Percentiles rank a stretch among this genome's conserved stretches.
Conservation (phyloP, 2,888 invertebrate genomes). For the Orthonychiurus folsomi region DNA sequence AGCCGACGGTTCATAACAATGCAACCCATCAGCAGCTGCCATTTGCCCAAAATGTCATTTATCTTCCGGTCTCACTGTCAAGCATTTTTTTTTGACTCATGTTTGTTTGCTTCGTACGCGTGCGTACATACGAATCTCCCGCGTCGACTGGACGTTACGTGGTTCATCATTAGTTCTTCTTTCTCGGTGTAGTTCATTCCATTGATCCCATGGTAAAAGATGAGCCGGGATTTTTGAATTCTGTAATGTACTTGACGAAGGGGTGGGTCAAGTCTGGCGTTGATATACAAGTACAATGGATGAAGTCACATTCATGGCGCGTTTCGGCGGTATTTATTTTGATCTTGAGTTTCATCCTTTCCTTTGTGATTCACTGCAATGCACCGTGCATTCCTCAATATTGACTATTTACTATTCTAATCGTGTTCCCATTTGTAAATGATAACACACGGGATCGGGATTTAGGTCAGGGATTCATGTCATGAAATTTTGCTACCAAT, state of each 20-base stretch:
- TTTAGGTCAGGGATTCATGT: neutral
- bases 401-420: too few species aligned
- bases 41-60: neutral
- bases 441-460: neutral
- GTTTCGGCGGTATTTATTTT: neutral
- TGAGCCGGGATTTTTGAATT: too few species aligned
- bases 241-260: too few species aligned
- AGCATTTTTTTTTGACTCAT: neutral
- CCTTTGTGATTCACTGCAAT: too few species aligned
- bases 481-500: neutral
- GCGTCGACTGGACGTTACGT: neutral
- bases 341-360: conserved; percentile 1
- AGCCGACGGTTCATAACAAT: neutral
- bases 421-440: too few species aligned
- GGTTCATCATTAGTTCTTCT: neutral
- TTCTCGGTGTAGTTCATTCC: neutral
- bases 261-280: too few species aligned
- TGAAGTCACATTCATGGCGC: neutral
- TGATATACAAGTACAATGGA: neutral
- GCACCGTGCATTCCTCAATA: too few species aligned
- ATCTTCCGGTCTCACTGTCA: conserved; percentile 1
- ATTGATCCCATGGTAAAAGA: too few species aligned
- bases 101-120: too few species aligned
- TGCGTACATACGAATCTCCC: too few species aligned
- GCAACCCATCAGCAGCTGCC: neutral